phyloP scores from a whole-genome alignment of 2,797 vertebrate genomes.

The Cyclura pinguis region DNA sequence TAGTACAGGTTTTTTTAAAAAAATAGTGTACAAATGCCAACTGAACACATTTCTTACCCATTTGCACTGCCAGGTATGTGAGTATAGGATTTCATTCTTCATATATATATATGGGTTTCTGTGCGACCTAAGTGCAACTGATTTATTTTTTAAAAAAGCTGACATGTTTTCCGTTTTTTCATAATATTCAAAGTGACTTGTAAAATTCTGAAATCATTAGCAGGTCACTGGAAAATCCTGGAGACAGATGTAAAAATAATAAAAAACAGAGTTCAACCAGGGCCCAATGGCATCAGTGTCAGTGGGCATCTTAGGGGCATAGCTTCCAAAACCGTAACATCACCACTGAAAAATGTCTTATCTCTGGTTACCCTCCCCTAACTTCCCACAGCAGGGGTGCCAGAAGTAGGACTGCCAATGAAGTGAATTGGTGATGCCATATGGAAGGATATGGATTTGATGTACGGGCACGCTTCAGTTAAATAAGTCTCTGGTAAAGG shows the following conservation, averaged over 20 bases:
- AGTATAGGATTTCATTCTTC: not conserved
- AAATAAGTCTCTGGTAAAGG: too few species aligned
- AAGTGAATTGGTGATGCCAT: not conserved
- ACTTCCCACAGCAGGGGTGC: too few species aligned
- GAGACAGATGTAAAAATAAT: not conserved
- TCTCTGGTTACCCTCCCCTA: too few species aligned
- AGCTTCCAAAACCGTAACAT: too few species aligned
- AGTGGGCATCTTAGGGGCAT: too few species aligned
- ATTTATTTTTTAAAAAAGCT: not conserved
- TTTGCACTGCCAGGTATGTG: not conserved
- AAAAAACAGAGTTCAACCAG: not conserved
- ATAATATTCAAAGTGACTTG: not conserved
- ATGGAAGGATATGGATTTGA: not conserved
- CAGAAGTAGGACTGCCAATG: not conserved
- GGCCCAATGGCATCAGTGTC: not conserved
- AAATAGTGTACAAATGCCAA: too few species aligned
- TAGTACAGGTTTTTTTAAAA: too few species aligned
- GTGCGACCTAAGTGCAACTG: not conserved
- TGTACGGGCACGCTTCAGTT: too few species aligned
- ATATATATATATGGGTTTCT: not conserved
- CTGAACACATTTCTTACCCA: too few species aligned
- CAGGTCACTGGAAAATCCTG: not conserved
- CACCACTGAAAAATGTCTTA: too few species aligned
- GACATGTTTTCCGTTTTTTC: not conserved
- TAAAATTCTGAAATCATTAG: not conserved